These are phyloP conservation scores for Phodopus roborovskii DNA, from an alignment of 2,113 vertebrate species.

Conservation along the genomic window DNA sequence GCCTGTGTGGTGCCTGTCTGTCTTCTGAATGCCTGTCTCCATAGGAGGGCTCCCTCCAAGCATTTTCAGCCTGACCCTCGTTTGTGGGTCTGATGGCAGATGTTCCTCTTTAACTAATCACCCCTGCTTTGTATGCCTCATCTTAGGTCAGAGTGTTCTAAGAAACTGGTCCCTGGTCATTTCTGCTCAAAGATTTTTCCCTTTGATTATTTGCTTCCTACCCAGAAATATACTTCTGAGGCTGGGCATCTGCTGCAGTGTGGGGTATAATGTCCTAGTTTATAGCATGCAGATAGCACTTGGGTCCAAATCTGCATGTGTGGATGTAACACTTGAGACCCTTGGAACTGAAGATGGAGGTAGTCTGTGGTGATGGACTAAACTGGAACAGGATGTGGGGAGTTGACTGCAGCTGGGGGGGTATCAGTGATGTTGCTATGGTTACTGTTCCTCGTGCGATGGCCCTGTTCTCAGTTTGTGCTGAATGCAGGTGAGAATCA, in stretches of 20 bases:
- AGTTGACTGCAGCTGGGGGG: not conserved
- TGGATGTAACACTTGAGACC: not conserved
- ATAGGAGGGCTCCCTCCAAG: not conserved
- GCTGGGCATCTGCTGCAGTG: not conserved
- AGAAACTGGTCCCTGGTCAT: constrained; percentile 41
- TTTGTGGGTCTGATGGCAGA: not conserved
- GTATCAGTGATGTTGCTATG: not conserved
- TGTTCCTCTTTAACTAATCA: constrained; percentile 12
- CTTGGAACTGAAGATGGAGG: not conserved
- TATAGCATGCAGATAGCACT: not conserved
- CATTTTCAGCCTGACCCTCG: not conserved
- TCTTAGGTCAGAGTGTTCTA: constrained; percentile 43
- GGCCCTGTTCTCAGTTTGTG: not conserved
- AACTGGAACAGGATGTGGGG: not conserved
- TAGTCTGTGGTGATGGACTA: not conserved
- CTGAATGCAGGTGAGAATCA: constrained; percentile 5
- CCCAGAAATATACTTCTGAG: constrained; percentile 38
- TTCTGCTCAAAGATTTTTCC: constrained; percentile 21
- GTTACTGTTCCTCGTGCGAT: not conserved
- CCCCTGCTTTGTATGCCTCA: not conserved
- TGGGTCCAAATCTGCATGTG: not conserved
- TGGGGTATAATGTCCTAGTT: not conserved
- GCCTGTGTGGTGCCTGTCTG: not conserved
- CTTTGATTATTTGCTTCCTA: not conserved
- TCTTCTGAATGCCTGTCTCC: not conserved